Evolutionary conservation across 2,888 invertebrate genomes (phyloP), one percentile per base, ranked within the genome.

Genomic region (Endotricha flammealis): DNA sequence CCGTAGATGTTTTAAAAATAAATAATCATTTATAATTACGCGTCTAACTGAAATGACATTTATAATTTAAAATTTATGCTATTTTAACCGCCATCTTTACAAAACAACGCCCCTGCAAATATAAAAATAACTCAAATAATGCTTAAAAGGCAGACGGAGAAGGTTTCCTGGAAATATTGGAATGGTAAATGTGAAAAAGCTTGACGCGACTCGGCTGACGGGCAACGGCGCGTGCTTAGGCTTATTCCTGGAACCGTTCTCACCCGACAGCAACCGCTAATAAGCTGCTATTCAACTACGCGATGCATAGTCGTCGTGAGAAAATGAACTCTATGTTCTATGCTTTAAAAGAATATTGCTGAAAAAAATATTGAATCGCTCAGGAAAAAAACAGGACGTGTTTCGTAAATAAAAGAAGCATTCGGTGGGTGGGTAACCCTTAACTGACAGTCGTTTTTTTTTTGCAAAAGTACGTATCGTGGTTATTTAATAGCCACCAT

Each of bases 151-250:
- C 22, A 23, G 60, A 69, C 57, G 55, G 58, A 57, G 44, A 50
- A 53, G 46, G 53, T 49, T 81, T 80, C 80, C 65, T 50, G 57
- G 80, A 80, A 82, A 65, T 70, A 70, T 71, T 46, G 52, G 60
- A 72, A 71, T 69, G 60, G 66, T 77, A 75, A 74, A 74, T 71
- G 68, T 68, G 69, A 78, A 81, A 77, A 77, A 68, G 62, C 60
- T 64, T 51, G 58, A 57, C 56, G 50, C 49, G 60, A 41, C 39
- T 44, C 48, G 48, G 47, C 49, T 48, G 52, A 42, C 44, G 50
- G 46, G 50, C 50, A 44, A 45, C 50, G 69, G 69, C 73, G 73
- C 75, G 74, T 78, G 74, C 75, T 68, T 58, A 61, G 41, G 67
- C 63, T 64, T 73, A 67, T 82, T 81, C 81, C 65, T 51, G 70